These are phyloP conservation scores for Calyptomena viridis DNA, from an alignment of 2,113 vertebrate genomes.

Conservation along the genomic window DNA sequence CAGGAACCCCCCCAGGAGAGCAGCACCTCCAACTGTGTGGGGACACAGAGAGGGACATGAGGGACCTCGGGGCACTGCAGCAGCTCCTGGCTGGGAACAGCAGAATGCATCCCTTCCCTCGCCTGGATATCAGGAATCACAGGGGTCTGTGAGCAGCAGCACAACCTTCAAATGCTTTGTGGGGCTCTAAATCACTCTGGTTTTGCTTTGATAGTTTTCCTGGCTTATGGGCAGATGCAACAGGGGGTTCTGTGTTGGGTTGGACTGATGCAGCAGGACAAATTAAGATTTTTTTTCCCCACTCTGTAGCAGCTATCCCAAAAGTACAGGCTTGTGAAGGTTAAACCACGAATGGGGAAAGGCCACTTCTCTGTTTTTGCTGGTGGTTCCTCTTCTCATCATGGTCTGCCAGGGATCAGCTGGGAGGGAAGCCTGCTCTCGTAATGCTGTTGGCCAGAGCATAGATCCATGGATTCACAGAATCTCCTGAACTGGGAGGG, in stretches of 20 bases:
- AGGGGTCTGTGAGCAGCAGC: not conserved
- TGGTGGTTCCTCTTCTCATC: fast-evolving
- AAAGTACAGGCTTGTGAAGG: too few relatives aligned
- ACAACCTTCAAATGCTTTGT: not conserved
- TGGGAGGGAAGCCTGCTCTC: not conserved
- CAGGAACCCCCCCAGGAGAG: not conserved
- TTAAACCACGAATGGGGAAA: not conserved
- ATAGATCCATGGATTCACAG: not conserved
- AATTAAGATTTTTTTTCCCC: fast-evolving
- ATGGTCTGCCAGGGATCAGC: too few relatives aligned
- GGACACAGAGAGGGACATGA: not conserved
- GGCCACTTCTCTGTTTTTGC: not conserved
- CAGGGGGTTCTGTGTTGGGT: not conserved
- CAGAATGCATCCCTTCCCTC: fast-evolving
- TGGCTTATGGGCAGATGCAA: not conserved
- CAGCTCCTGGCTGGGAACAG: not conserved
- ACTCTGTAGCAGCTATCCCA: too few relatives aligned
- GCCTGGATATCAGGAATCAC: fast-evolving
- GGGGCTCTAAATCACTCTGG: not conserved
- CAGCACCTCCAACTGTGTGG: fast-evolving
- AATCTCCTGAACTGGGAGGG: not conserved
- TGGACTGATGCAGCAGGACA: not conserved
- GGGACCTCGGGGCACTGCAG: not conserved
- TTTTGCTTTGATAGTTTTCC: not conserved
- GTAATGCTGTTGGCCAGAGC: not conserved